Evolutionary conservation across 2,797 vertebrate species (phyloP).

Genomic region (Cheracebus regulus): DNA sequence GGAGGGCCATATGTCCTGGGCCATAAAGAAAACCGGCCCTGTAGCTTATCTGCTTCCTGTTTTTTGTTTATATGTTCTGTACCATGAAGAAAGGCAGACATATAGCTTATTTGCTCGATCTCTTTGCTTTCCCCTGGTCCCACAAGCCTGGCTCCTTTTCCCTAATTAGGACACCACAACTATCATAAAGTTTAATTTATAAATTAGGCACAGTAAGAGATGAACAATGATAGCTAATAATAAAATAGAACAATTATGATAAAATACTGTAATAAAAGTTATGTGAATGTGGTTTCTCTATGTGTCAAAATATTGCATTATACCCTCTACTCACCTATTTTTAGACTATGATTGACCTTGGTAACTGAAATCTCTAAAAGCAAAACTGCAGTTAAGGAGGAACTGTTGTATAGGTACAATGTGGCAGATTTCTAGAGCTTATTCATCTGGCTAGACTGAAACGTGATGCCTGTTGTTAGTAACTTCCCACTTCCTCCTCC

Average conservation of each 20-base stretch:
- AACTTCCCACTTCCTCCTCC: background rate
- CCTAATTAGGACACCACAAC: background rate
- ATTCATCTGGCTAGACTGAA: background rate
- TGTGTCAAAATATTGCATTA: background rate
- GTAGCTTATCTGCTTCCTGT: no score
- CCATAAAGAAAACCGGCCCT: no score
- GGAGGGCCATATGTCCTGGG: no score
- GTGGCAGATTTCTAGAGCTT: background rate
- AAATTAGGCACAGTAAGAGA: background rate
- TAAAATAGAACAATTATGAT: background rate
- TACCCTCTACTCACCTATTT: background rate
- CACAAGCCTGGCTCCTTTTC: background rate
- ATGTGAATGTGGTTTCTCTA: background rate
- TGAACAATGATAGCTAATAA: background rate
- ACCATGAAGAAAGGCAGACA: no score
- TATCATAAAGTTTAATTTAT: background rate
- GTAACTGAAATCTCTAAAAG: background rate
- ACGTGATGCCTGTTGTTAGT: background rate
- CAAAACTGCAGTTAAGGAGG: background rate
- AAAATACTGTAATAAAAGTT: background rate
- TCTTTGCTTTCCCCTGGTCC: no score
- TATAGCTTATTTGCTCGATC: no score
- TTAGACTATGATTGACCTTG: background rate
- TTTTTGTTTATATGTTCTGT: no score
- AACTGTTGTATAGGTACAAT: background rate